Evolutionary conservation across 1,140 invertebrate genomes (phyloP).

Genomic region (Danaus melanippus): DNA sequence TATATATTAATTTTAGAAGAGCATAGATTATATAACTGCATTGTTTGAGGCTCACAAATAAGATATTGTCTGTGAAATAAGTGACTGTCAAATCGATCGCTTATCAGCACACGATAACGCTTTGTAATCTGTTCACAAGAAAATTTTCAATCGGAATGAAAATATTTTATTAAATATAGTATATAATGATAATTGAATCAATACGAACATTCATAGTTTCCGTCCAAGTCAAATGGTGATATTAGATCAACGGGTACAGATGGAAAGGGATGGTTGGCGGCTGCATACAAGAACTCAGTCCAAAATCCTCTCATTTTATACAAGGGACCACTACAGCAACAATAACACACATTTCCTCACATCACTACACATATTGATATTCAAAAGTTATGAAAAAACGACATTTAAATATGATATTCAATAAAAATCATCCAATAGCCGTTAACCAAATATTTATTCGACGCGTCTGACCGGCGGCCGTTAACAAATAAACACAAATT

Average conservation of each 20-base stretch:
- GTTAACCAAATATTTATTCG: constrained; percentile 16
- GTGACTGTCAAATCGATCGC: too few species aligned
- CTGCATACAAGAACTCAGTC: constrained; percentile 51
- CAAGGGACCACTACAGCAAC: constrained; percentile 15
- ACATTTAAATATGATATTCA: constrained; percentile 5
- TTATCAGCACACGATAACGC: too few species aligned
- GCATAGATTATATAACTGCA: too few species aligned
- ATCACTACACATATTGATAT: constrained; percentile 30
- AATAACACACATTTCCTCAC: constrained; percentile 26
- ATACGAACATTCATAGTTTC: constrained; percentile 40
- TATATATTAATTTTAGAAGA: too few species aligned
- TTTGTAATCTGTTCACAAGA: too few species aligned
- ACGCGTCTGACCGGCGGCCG: constrained; percentile 7
- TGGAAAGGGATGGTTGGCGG: constrained; percentile 52
- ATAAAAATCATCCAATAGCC: constrained; percentile 12
- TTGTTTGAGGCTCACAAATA: too few species aligned
- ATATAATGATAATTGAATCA: neutral
- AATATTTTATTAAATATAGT: too few species aligned
- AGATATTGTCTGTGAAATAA: too few species aligned
- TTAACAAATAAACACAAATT: constrained; percentile 26
- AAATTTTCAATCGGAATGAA: too few species aligned
- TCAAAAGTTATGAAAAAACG: neutral
- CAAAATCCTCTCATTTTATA: constrained; percentile 52
- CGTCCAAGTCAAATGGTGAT: constrained; percentile 40
- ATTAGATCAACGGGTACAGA: constrained; percentile 46